Conservation (phyloP, 2,888 invertebrate genomes). For the Leucoma salicis region DNA sequence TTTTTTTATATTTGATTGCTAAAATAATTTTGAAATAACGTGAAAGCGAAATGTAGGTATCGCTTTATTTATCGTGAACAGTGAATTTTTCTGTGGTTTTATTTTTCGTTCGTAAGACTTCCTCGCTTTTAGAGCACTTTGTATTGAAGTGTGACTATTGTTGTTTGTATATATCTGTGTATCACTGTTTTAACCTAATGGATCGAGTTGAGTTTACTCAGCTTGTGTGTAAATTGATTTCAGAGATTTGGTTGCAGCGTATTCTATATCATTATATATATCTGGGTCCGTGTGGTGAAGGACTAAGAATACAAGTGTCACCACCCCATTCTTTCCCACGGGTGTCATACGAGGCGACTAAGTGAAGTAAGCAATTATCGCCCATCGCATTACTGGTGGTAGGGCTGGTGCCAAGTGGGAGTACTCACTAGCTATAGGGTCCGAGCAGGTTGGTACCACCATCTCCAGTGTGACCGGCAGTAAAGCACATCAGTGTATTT, state of each 20-base stretch:
- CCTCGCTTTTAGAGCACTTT: conserved; percentile 3
- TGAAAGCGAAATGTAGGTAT: too few relatives aligned
- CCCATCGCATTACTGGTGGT: too few relatives aligned
- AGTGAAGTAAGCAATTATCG: too few relatives aligned
- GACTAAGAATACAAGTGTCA: neutral
- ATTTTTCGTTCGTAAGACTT: conserved; percentile 2
- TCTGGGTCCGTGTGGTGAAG: neutral
- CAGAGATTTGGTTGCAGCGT: neutral
- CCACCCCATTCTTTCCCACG: neutral
- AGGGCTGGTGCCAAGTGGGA: too few relatives aligned
- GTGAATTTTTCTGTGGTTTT: conserved; percentile 12
- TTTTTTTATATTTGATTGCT: too few relatives aligned
- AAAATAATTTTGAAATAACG: too few relatives aligned
- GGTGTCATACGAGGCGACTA: too few relatives aligned
- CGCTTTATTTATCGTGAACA: conserved; percentile 8
- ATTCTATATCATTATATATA: neutral
- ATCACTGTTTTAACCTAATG: conserved; percentile 1
- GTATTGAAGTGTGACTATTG: conserved; percentile 2
- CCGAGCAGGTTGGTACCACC: too few relatives aligned
- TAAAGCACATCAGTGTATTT: too few relatives aligned
- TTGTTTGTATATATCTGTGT: neutral
- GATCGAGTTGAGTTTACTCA: neutral
- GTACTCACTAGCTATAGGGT: too few relatives aligned
- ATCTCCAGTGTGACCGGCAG: too few relatives aligned
- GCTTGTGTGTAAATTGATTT: neutral